These are phyloP conservation scores for Serrognathus titanus DNA, from an alignment of 2,888 invertebrate species.

Conservation along the genomic window DNA sequence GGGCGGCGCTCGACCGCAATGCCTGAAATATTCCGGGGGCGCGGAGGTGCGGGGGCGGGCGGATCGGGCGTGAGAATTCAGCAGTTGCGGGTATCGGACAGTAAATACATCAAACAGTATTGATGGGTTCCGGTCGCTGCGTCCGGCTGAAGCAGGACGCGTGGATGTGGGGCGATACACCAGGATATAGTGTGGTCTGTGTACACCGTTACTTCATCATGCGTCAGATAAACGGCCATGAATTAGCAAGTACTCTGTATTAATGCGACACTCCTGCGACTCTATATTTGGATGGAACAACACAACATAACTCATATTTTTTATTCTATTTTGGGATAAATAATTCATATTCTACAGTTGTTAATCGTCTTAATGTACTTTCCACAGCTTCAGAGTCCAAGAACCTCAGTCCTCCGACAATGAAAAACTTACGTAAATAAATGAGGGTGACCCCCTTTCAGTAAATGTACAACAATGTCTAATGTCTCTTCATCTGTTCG, in stretches of 20 bases:
- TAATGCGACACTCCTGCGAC: neutral
- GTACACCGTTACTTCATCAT: slow-evolving; percentile 12
- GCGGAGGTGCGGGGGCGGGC: slow-evolving; percentile 3
- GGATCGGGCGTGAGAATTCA: slow-evolving; percentile 14
- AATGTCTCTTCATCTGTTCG: too few relatives aligned
- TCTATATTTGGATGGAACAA: too few relatives aligned
- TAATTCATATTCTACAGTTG: too few relatives aligned
- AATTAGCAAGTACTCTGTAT: slow-evolving; percentile 10
- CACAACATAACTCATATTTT: too few relatives aligned
- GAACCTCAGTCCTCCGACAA: too few relatives aligned
- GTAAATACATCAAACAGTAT: slow-evolving; percentile 45
- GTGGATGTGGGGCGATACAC: slow-evolving; percentile 6
- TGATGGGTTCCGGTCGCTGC: slow-evolving; percentile 44
- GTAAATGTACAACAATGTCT: too few relatives aligned
- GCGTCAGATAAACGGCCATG: slow-evolving; percentile 9
- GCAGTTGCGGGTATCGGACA: slow-evolving; percentile 33
- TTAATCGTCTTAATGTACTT: too few relatives aligned
- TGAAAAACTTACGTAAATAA: too few relatives aligned
- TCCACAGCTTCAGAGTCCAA: too few relatives aligned
- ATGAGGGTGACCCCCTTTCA: too few relatives aligned
- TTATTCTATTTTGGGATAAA: too few relatives aligned
- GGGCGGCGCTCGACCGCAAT: slow-evolving; percentile 2
- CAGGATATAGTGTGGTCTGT: slow-evolving; percentile 12
- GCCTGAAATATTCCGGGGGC: slow-evolving; percentile 12
- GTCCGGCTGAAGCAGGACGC: slow-evolving; percentile 28